Conservation (phyloP, 2,797 vertebrate species). For the Spea hammondii region DNA sequence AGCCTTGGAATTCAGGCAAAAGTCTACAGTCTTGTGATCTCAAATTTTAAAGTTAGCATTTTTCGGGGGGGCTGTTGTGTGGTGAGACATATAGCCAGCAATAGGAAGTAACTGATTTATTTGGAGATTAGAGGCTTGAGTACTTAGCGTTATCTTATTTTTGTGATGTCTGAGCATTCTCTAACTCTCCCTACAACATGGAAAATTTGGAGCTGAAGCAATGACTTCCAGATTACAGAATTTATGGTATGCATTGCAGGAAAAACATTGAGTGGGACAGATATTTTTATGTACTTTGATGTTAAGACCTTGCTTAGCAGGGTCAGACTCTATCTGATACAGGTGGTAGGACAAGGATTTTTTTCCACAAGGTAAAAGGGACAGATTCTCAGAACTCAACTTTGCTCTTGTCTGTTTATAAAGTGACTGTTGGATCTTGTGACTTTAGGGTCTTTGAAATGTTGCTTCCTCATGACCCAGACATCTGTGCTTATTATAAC, state of each 20-base stretch:
- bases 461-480: no score
- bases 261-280: neutral
- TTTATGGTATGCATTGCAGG: neutral
- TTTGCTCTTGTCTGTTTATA: no score
- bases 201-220: slow-evolving; percentile 5
- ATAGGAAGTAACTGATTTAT: slow-evolving; percentile 30
- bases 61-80: neutral
- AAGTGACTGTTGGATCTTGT: no score
- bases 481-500: no score
- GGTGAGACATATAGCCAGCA: slow-evolving; percentile 6
- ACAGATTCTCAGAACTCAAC: no score
- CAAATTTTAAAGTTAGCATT: neutral
- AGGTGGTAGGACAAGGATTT: neutral
- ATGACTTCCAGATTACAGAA: slow-evolving; percentile 15
- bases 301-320: neutral
- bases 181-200: neutral
- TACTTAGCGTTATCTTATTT: slow-evolving; percentile 21
- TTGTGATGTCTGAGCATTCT: slow-evolving; percentile 5
- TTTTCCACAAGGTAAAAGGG: no score
- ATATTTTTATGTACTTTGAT: neutral
- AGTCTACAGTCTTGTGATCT: neutral
- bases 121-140: slow-evolving; percentile 15
- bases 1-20: neutral
- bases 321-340: neutral
- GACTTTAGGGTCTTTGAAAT: no score